Base-by-base conservation (phyloP, 2,888 invertebrate species). In the Bellardia bayeri region DNA sequence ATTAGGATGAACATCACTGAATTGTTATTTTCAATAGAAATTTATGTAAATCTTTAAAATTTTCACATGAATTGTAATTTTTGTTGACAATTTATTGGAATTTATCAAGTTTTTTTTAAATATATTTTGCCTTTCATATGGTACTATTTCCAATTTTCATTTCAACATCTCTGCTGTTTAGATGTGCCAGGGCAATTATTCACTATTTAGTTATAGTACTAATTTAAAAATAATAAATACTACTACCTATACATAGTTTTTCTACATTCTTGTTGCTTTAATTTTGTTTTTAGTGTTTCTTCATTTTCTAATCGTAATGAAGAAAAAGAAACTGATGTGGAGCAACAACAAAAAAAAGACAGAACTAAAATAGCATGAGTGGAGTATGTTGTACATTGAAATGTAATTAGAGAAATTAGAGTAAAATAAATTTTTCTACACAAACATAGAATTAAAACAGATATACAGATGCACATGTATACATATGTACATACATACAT, bases 401-500 rank as follows among this genome's bases (percentile, higher is more conserved):
- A 82, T 86, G 78, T 86, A 86, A 82, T 86, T 86, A 86, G 86
- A 86, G 51, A 78, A 85, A 72, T 82, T 78, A 71, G 71, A 78
- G 71, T 76, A 69, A 76, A 83, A 83, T 56, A 83, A 54, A 76
- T 51, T 40, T 66, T 75, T 63, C 33, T 45, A 64, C 8, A 72
- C 64, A 74, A 81, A 74, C 54, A 45, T 45, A 13, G 13, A 81
- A 42, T 71, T 76, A 54, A 14, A 23, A 23, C 11, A 30, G 23
- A 2, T 37, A 23, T 3, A 54, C 3, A 51, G 0, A 51, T 7
- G 45, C 45, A 64, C 45, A 64, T 13, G 5, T 33, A 30, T 33
- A n/a, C 0, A 45, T 13, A 45, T 13, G 3, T 14, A 42, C 13
- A 49, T 8, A 8, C 3, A 23, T 16, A 49, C 7, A 37, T 1